These are phyloP conservation scores for Cephus rjabovi DNA, from an alignment of 2,888 invertebrate species.

Conservation along the genomic window DNA sequence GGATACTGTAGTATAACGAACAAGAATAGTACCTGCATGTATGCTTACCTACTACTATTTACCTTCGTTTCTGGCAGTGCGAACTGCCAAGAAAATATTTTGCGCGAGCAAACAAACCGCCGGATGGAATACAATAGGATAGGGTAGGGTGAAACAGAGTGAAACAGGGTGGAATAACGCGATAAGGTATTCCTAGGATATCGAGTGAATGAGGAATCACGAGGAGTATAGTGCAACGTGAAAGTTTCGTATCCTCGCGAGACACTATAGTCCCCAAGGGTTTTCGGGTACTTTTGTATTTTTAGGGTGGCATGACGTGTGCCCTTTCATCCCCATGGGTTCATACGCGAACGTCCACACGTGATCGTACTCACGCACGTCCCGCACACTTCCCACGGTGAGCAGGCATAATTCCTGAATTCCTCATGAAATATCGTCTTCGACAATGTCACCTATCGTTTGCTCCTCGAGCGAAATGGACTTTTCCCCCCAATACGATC, in stretches of 20 bases:
- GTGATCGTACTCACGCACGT: constrained; percentile 9
- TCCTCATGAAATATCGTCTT: background rate
- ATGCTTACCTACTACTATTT: background rate
- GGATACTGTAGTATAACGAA: background rate
- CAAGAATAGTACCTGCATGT: constrained; percentile 14
- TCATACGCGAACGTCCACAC: constrained; percentile 13
- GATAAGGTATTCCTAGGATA: background rate
- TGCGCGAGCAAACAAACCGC: background rate
- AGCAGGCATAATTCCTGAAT: constrained; percentile 17
- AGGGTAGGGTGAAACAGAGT: background rate
- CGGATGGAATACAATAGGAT: background rate
- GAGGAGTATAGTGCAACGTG: background rate
- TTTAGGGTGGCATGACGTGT: constrained; percentile 34
- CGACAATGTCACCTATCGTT: background rate
- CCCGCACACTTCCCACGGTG: constrained; percentile 24
- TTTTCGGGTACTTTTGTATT: constrained; percentile 25
- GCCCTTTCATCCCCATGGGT: constrained; percentile 26
- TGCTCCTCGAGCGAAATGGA: background rate
- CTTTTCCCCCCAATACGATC: background rate
- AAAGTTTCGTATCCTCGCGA: constrained; percentile 9
- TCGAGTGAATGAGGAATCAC: background rate
- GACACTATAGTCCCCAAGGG: constrained; percentile 22
- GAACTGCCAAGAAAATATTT: constrained; percentile 9
- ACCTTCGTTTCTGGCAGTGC: constrained; percentile 1
- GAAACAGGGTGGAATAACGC: background rate